Evolutionary conservation across 2,113 vertebrate genomes (phyloP).

Genomic region (Trematocara marginatum): DNA sequence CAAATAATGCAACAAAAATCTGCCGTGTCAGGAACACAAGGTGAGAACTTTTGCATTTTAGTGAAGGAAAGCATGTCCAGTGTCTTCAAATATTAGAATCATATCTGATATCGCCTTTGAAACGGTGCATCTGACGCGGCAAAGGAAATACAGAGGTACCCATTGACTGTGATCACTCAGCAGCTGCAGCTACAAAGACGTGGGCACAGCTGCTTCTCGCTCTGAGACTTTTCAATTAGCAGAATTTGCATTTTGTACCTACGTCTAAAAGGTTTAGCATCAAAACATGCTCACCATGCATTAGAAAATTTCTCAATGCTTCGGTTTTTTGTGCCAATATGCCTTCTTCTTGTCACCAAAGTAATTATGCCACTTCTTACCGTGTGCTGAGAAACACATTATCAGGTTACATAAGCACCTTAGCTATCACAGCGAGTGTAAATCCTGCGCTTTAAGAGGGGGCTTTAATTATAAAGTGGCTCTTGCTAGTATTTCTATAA

Average conservation of each 20-base stretch:
- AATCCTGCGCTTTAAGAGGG: not conserved
- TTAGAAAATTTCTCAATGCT: not conserved
- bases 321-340: not conserved
- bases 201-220: not conserved
- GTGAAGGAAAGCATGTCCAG: accelerated
- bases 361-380: not conserved
- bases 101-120: not conserved
- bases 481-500: not conserved
- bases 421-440: not conserved
- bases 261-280: not conserved
- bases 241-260: constrained; percentile 14
- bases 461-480: not conserved
- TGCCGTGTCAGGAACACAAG: not conserved
- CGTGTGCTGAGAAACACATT: not conserved
- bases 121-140: not conserved
- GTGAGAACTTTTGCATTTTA: not conserved
- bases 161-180: not conserved
- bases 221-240: not conserved
- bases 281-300: not conserved
- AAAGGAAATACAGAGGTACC: not conserved
- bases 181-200: not conserved
- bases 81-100: not conserved
- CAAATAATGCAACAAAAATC: not conserved
- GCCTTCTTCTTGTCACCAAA: not conserved
- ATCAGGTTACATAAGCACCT: not conserved